Percentiles rank a stretch among this genome's conserved stretches.
These are phyloP conservation scores for Takifugu rubripes DNA, from an alignment of 2,797 vertebrate genomes.

Conservation along the genomic window DNA sequence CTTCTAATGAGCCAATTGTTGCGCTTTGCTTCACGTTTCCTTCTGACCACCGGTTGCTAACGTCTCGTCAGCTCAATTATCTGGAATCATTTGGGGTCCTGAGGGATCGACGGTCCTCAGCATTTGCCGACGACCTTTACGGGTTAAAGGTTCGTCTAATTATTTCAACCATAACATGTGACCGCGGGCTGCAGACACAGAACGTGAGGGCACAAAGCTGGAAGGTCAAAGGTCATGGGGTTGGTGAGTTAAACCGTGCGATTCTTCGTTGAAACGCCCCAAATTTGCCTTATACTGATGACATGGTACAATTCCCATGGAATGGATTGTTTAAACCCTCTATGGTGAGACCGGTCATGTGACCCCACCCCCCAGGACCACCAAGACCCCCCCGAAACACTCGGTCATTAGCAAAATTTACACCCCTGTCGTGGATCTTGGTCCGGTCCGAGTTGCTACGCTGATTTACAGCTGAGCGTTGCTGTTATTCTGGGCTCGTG, in stretches of 20 bases:
- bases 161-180: conserved; percentile 35
- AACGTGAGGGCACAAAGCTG: too few relatives aligned
- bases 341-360: too few relatives aligned
- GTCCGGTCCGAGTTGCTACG: conserved; percentile 49
- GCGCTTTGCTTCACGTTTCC: too few relatives aligned
- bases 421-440: conserved; percentile 31
- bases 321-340: too few relatives aligned
- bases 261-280: too few relatives aligned
- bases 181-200: conserved; percentile 45
- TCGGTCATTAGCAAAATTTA: conserved; percentile 63
- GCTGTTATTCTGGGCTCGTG: conserved; percentile 32
- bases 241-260: too few relatives aligned
- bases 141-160: conserved; percentile 28
- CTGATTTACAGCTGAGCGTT: conserved; percentile 54
- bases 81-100: neutral
- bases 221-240: too few relatives aligned
- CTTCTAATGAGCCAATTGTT: too few relatives aligned
- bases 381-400: conserved; percentile 44
- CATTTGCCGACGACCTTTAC: conserved; percentile 31
- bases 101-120: neutral
- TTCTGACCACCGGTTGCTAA: too few relatives aligned
- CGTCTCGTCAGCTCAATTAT: neutral
- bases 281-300: too few relatives aligned
- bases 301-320: too few relatives aligned
- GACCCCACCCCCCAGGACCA: neutral